phyloP scores from a whole-genome alignment of 2,888 invertebrate genomes.

The Acanthosepion pharaonis region DNA sequence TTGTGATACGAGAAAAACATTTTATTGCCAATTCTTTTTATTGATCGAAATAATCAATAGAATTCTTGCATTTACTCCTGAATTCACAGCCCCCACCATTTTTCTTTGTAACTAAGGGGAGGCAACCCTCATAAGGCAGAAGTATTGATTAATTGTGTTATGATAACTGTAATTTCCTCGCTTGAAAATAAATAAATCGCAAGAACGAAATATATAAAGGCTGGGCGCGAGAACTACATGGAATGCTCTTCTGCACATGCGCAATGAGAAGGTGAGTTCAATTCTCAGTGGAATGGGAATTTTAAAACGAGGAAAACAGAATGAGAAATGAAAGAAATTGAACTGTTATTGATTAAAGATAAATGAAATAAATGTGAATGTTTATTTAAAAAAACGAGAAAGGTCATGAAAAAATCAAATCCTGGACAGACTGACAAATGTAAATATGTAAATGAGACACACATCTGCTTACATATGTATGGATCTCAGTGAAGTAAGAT shows the following conservation, averaged over 20 bases:
- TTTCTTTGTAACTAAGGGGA: background rate
- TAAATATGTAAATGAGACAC: no score
- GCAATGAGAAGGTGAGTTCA: background rate
- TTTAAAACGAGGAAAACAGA: background rate
- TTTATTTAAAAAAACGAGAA: background rate
- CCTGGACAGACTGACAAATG: background rate
- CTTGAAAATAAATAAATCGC: background rate
- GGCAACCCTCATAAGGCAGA: background rate
- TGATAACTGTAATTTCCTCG: background rate
- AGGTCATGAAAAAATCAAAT: background rate
- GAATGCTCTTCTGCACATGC: background rate
- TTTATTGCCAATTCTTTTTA: background rate
- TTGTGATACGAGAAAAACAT: background rate
- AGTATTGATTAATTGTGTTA: background rate
- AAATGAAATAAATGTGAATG: background rate
- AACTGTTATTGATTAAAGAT: background rate
- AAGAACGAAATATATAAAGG: background rate
- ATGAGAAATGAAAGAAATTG: background rate
- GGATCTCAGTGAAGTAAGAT: no score
- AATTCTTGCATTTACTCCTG: background rate
- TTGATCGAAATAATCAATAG: background rate
- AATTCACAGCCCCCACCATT: background rate
- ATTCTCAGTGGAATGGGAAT: background rate
- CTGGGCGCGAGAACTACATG: background rate
- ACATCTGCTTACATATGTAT: no score